A percentile compares a stretch with the other conserved stretches of the same genome.
Evolutionary conservation across 37 sponge, comb jelly and placozoan species (phyloP).

Genomic region (Eunapius fragilis): DNA sequence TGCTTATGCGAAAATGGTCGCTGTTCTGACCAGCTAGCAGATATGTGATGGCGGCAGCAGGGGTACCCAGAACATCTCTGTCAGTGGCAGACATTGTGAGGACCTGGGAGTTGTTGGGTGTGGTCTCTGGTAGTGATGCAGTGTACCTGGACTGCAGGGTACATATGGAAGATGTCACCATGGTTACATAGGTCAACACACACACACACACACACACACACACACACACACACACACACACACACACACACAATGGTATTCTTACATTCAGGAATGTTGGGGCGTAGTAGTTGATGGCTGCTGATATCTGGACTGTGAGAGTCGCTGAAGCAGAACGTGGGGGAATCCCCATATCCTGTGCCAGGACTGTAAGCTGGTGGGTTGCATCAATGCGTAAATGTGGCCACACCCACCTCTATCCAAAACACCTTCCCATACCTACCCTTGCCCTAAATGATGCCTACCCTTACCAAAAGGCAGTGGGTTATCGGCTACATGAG

Average conservation of each 20-base stretch:
- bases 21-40: conserved; percentile 7
- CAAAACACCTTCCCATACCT: too few species aligned
- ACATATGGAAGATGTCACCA: background rate
- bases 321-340: conserved; percentile 4
- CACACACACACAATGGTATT: too few species aligned
- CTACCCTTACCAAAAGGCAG: too few species aligned
- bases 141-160: background rate
- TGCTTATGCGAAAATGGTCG: conserved; percentile 21
- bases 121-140: conserved; percentile 24
- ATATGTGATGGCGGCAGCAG: conserved; percentile 22
- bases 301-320: background rate
- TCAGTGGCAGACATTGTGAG: conserved; percentile 53
- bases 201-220: too few species aligned
- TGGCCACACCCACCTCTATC: too few species aligned
- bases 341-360: background rate
- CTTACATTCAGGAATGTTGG: conserved; percentile 34
- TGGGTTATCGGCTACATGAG: too few species aligned
- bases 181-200: background rate
- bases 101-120: conserved; percentile 13
- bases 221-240: too few species aligned
- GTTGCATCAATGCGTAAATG: too few species aligned
- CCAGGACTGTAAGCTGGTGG: background rate
- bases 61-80: conserved; percentile 19
- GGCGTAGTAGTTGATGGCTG: conserved; percentile 40
- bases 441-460: too few species aligned